Conservation (phyloP, 2,888 invertebrate species). For the Athalia circularis region DNA sequence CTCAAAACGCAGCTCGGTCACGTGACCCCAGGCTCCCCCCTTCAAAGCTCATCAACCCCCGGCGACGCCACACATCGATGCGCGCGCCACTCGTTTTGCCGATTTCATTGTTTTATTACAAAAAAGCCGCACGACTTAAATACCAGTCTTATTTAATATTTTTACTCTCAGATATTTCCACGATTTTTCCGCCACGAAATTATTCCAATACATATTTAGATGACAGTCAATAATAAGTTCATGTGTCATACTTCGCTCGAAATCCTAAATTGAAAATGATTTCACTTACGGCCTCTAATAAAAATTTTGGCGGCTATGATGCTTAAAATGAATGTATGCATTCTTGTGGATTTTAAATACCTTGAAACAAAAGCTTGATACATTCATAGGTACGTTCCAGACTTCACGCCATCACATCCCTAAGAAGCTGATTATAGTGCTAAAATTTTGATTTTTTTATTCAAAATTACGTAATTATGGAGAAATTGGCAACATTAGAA, state of each 20-base stretch:
- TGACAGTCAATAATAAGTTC: background rate
- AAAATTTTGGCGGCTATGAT: no score
- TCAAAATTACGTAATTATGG: slow-evolving; percentile 39
- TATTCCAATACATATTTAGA: no score
- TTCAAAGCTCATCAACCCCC: slow-evolving; percentile 46
- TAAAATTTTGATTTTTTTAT: slow-evolving; percentile 6
- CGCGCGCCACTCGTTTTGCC: slow-evolving; percentile 31
- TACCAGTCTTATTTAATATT: no score
- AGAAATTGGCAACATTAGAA: slow-evolving; percentile 1
- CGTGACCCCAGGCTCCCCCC: slow-evolving; percentile 75
- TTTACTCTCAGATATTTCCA: no score
- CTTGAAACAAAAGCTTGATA: no score
- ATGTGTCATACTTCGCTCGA: background rate
- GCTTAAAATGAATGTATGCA: no score
- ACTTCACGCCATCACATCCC: no score
- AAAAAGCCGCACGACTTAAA: background rate
- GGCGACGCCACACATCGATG: slow-evolving; percentile 41
- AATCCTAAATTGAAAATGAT: no score
- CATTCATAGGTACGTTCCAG: no score
- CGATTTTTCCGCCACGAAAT: no score
- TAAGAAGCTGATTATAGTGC: no score
- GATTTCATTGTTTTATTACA: background rate
- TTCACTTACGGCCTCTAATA: background rate
- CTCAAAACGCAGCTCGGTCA: slow-evolving; percentile 83
- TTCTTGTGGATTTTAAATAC: no score